A percentile compares a stretch with the other conserved stretches of the same genome.
Evolutionary conservation across 2,888 invertebrate genomes (phyloP).

Genomic region (Phasia obesa): DNA sequence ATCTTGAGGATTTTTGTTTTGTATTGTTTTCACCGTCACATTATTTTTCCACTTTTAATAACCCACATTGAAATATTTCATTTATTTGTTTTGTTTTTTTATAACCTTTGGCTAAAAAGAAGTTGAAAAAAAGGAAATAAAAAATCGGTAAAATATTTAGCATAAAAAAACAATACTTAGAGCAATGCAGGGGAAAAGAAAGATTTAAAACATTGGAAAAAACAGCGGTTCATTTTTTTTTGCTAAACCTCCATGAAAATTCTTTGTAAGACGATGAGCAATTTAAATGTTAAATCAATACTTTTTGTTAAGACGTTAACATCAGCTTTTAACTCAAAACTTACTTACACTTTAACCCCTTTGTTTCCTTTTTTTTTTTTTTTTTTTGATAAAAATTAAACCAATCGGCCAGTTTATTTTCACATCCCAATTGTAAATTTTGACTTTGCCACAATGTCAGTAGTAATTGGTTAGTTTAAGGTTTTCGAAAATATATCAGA

Average conservation of each 20-base stretch:
- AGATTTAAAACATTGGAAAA: conserved; percentile 72
- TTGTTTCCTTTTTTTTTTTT: not conserved
- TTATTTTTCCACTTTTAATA: conserved; percentile 69
- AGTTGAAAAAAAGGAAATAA: conserved; percentile 23
- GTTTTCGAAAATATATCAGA: too few relatives aligned
- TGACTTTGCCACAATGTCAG: not conserved
- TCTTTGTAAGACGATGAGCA: conserved; percentile 37
- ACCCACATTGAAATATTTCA: conserved; percentile 69
- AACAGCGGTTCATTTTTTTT: conserved; percentile 1
- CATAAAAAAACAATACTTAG: conserved; percentile 31
- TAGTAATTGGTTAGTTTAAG: too few relatives aligned
- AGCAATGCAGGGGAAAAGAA: conserved; percentile 42
- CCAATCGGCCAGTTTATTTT: not conserved
- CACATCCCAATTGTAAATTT: not conserved
- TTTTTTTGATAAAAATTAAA: not conserved
- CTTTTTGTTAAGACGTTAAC: conserved; percentile 18
- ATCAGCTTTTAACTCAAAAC: conserved; percentile 14
- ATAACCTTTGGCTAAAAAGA: conserved; percentile 40
- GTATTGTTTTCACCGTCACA: conserved; percentile 34
- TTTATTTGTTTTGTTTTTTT: not conserved
- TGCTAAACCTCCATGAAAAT: conserved; percentile 54
- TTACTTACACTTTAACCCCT: conserved; percentile 7
- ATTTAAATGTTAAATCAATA: conserved; percentile 72
- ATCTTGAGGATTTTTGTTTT: conserved; percentile 34
- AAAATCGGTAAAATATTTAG: conserved; percentile 40